Percentiles rank a stretch among this genome's conserved stretches.
Evolutionary conservation across 2,888 invertebrate genomes (phyloP).

Genomic region (Dyspetes luteomarginatus): DNA sequence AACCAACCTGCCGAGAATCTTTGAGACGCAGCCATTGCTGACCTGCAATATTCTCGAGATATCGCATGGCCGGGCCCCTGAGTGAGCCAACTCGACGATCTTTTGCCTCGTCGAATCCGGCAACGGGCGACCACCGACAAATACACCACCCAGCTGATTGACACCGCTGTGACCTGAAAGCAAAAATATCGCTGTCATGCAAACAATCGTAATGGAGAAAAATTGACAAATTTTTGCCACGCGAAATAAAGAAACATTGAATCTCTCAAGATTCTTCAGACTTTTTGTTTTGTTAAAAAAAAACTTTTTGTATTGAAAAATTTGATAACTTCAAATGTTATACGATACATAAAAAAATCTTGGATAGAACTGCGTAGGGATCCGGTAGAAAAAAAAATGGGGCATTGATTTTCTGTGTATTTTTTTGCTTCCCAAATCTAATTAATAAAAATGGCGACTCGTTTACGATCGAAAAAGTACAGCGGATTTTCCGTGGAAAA

Average conservation of each 20-base stretch:
- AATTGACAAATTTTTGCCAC: not conserved
- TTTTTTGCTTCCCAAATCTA: no score
- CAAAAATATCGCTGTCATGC: slow-evolving; percentile 48
- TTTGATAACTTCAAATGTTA: no score
- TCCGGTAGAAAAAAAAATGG: no score
- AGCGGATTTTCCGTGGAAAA: no score
- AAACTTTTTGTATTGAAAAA: no score
- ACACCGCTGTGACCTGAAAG: slow-evolving; percentile 97
- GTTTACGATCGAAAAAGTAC: no score
- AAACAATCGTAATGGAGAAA: not conserved
- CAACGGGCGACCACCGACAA: slow-evolving; percentile 98
- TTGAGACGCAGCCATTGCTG: slow-evolving; percentile 99
- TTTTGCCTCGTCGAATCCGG: slow-evolving; percentile 99
- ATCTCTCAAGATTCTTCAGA: not conserved
- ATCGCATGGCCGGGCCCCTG: slow-evolving; percentile 99
- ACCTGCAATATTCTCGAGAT: slow-evolving; percentile 99
- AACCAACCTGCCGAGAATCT: slow-evolving; percentile 97
- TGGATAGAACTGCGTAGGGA: no score
- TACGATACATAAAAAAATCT: no score
- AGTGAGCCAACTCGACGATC: slow-evolving; percentile 99
- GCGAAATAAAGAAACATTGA: not conserved
- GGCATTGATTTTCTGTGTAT: no score
- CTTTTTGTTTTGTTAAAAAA: not conserved
- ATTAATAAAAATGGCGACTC: no score
- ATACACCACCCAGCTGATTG: slow-evolving; percentile 99